Conservation (phyloP, 2,113 vertebrate species). For the Lamprotornis superbus region DNA sequence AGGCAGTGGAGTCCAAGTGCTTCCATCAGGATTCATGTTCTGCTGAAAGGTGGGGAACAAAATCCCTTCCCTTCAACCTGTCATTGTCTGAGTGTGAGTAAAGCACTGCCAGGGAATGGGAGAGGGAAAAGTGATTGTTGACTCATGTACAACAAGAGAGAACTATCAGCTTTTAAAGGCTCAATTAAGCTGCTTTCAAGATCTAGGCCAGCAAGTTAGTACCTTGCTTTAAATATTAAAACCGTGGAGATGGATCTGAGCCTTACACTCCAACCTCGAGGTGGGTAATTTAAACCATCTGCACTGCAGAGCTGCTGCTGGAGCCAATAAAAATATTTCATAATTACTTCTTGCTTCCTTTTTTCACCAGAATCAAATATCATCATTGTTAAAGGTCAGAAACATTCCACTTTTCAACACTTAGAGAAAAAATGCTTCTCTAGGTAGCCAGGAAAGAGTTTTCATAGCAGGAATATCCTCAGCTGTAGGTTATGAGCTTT, state of each 20-base stretch:
- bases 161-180: slow-evolving; percentile 9
- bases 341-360: slow-evolving; percentile 63
- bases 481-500: slow-evolving; percentile 32
- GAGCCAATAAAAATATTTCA: slow-evolving; percentile 57
- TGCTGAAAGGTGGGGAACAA: not conserved
- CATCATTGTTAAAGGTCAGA: slow-evolving; percentile 57
- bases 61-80: not conserved
- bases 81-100: not conserved
- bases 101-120: not conserved
- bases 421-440: not conserved
- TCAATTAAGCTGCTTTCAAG: not conserved
- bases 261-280: not conserved
- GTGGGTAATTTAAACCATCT: slow-evolving; percentile 48
- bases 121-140: not conserved
- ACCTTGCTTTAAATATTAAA: not conserved
- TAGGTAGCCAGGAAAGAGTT: slow-evolving; percentile 7
- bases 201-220: not conserved
- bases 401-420: slow-evolving; percentile 38
- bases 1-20: not conserved
- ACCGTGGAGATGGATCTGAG: not conserved
- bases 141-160: not conserved
- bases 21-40: not conserved
- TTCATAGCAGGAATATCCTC: slow-evolving; percentile 29
- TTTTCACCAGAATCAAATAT: slow-evolving; percentile 54
- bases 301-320: slow-evolving; percentile 46